Conservation (phyloP, 2,113 vertebrate genomes). For the Platichthys stellatus region DNA sequence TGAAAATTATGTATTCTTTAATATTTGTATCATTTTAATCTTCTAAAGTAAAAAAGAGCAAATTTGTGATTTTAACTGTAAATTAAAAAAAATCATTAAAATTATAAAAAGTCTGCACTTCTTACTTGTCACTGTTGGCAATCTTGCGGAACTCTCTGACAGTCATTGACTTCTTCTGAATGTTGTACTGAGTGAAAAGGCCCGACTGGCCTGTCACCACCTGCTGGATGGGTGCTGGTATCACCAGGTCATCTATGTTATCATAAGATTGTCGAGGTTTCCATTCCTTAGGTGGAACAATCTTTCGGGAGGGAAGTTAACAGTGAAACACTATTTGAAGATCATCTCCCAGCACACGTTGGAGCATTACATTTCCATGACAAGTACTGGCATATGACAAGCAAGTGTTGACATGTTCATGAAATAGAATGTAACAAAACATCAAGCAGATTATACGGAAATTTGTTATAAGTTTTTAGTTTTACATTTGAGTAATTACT, state of each 20-base stretch:
- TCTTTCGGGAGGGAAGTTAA: slow-evolving; percentile 76
- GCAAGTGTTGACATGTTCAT: neutral
- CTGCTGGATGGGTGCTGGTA: slow-evolving; percentile 97
- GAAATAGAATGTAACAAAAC: neutral
- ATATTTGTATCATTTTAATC: neutral
- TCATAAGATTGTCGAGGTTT: slow-evolving; percentile 92
- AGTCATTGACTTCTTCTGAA: slow-evolving; percentile 97
- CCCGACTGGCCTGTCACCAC: slow-evolving; percentile 97
- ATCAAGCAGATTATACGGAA: neutral
- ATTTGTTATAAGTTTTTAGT: neutral
- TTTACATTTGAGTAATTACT: neutral
- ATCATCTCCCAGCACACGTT: neutral
- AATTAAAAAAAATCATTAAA: neutral
- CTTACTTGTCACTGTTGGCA: slow-evolving; percentile 96
- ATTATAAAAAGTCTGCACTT: neutral
- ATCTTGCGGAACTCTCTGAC: slow-evolving; percentile 92
- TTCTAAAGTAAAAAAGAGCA: neutral
- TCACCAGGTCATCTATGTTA: slow-evolving; percentile 93
- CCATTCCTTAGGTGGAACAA: slow-evolving; percentile 96
- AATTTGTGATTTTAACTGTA: neutral
- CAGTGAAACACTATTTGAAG: neutral
- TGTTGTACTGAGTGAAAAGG: slow-evolving; percentile 99
- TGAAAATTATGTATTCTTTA: no score
- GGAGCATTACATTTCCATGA: neutral
- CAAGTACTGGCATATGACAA: neutral